A percentile compares a stretch with the other conserved stretches of the same genome.
Conservation (phyloP, 2,888 invertebrate species). For the Apamea anceps region DNA sequence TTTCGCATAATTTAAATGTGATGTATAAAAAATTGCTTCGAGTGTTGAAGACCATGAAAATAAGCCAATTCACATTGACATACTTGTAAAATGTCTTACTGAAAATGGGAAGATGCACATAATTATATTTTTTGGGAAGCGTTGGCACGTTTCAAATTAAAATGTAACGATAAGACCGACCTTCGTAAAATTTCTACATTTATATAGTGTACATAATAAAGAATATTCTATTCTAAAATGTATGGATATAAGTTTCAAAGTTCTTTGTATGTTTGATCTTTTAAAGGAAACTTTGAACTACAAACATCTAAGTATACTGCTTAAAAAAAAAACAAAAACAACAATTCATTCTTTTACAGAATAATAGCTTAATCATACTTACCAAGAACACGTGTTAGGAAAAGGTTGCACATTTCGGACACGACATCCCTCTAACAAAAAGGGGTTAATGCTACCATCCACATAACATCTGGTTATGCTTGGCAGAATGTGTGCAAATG, state of each 20-base stretch:
- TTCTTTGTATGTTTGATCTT: not conserved
- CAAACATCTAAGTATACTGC: not conserved
- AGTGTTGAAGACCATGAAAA: not conserved
- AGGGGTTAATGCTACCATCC: constrained; percentile 45
- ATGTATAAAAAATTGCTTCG: not conserved
- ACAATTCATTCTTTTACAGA: not conserved
- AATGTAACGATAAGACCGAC: too few species aligned
- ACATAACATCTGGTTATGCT: constrained; percentile 58
- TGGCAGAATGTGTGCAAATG: constrained; percentile 52
- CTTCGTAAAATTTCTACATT: too few species aligned
- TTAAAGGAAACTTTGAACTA: not conserved
- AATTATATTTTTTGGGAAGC: not conserved
- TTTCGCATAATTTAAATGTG: constrained; percentile 9
- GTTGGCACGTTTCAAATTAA: not conserved
- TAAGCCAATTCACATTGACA: not conserved
- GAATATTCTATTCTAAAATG: too few species aligned
- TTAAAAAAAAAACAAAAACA: not conserved
- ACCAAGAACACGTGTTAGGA: not conserved
- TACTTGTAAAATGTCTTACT: not conserved
- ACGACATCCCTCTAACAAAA: constrained; percentile 31
- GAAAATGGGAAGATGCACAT: not conserved
- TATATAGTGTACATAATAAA: too few species aligned
- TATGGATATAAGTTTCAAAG: not conserved
- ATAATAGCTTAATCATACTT: not conserved
- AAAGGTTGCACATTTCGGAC: constrained; percentile 23